These are phyloP conservation scores for Tarsius wallacei DNA, from an alignment of 2,797 vertebrate genomes.

Conservation along the genomic window DNA sequence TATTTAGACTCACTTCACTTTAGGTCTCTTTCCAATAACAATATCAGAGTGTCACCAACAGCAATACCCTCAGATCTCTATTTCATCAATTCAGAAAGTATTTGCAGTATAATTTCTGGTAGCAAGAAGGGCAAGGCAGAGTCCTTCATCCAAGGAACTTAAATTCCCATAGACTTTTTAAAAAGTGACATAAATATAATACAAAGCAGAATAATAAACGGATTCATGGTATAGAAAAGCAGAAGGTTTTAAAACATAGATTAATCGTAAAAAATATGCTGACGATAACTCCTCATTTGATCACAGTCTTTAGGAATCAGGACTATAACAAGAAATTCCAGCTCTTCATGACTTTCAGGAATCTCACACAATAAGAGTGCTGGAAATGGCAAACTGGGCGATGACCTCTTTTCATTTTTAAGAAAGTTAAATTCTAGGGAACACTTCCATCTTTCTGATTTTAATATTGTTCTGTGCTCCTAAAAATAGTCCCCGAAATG, in stretches of 20 bases:
- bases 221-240: not conserved
- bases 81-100: not conserved
- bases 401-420: constrained; percentile 39
- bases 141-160: not conserved
- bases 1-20: not conserved
- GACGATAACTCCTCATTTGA: constrained; percentile 38
- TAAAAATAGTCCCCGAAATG: constrained; percentile 79
- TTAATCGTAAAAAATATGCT: constrained; percentile 14
- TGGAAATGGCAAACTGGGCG: not conserved
- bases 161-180: not conserved
- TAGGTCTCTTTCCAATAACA: not conserved
- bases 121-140: not conserved
- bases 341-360: constrained; percentile 46
- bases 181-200: not conserved
- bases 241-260: not conserved
- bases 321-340: not conserved
- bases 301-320: not conserved
- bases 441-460: constrained; percentile 68
- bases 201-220: not conserved
- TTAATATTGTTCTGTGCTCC: constrained; percentile 74
- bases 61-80: not conserved
- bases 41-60: not conserved
- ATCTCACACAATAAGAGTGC: not conserved
- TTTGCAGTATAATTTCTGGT: not conserved
- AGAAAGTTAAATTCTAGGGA: constrained; percentile 68